Conservation (phyloP, 2,888 invertebrate species). For the Lasioglossum figueresi region DNA sequence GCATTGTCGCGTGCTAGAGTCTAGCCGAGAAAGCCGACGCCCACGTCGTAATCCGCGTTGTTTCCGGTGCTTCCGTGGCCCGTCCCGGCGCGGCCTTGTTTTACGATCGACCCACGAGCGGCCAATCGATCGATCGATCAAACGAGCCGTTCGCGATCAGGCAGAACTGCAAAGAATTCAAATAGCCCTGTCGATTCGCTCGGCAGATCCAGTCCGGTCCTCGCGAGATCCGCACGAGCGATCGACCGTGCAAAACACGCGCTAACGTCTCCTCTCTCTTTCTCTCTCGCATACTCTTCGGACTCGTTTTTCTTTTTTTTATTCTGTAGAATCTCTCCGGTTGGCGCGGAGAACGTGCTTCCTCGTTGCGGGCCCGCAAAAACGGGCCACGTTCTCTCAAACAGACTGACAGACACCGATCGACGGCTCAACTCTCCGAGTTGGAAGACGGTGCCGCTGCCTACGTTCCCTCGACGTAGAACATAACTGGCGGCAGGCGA, state of each 20-base stretch:
- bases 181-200: background rate
- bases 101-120: background rate
- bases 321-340: background rate
- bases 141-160: background rate
- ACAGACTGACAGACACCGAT: constrained; percentile 51
- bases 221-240: constrained; percentile 56
- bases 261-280: constrained; percentile 22
- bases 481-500: constrained; percentile 2
- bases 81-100: background rate
- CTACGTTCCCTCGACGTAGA: constrained; percentile 6
- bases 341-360: constrained; percentile 40
- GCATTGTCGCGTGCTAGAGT: no score
- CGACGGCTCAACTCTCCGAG: constrained; percentile 28
- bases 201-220: constrained; percentile 14
- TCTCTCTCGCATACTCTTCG: background rate
- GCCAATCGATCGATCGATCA: background rate
- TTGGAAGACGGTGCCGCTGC: constrained; percentile 8
- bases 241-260: constrained; percentile 65
- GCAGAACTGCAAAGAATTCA: constrained; percentile 2
- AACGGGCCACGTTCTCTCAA: constrained; percentile 37
- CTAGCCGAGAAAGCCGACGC: background rate
- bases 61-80: background rate
- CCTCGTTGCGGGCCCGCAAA: constrained; percentile 51
- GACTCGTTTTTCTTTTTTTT: background rate
- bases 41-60: background rate